phyloP scores from a whole-genome alignment of 1,140 invertebrate species.

The Saxidomus purpurata region DNA sequence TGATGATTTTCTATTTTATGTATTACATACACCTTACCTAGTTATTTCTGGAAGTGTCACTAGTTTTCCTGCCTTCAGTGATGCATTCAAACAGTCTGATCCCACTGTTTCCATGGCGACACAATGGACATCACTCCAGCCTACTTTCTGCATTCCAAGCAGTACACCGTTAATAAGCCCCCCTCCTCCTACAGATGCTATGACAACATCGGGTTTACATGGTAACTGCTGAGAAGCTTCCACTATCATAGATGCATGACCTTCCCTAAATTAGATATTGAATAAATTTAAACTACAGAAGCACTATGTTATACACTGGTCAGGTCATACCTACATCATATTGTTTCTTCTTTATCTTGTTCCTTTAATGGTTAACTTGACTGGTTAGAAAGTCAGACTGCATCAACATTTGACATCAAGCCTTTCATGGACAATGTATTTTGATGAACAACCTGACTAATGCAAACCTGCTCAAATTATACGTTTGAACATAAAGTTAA shows the following conservation, averaged over 20 bases:
- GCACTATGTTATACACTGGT: too few species aligned
- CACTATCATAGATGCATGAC: conserved; percentile 86
- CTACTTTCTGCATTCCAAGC: conserved; percentile 83
- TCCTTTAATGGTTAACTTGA: too few species aligned
- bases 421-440: too few species aligned
- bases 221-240: conserved; percentile 85
- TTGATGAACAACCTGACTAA: too few species aligned
- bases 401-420: too few species aligned
- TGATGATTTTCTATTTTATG: too few species aligned
- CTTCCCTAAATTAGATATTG: conserved; percentile 84
- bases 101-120: conserved; percentile 88
- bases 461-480: too few species aligned
- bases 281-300: too few species aligned
- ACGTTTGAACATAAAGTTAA: too few species aligned
- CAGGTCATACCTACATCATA: too few species aligned
- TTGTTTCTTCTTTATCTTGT: too few species aligned
- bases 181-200: conserved; percentile 87
- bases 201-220: conserved; percentile 85
- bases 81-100: conserved; percentile 86
- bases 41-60: conserved; percentile 86
- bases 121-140: conserved; percentile 86
- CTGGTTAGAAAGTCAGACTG: too few species aligned
- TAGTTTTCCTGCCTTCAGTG: conserved; percentile 85
- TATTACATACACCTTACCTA: conserved; percentile 86
- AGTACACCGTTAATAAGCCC: conserved; percentile 86